Conservation (phyloP, 2,888 invertebrate genomes). For the Celastrina argiolus region DNA sequence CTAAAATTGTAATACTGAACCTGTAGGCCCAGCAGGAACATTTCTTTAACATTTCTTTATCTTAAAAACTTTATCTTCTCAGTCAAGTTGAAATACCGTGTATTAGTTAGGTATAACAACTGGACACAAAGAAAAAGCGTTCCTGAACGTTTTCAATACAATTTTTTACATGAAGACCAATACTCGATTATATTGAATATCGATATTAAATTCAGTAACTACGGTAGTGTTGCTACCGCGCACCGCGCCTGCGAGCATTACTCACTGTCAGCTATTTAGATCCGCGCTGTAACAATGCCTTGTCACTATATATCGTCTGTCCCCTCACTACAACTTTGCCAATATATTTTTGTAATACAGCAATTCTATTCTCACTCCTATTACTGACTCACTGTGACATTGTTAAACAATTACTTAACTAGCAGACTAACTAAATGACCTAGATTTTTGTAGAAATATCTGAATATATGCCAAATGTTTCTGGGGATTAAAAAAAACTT, state of each 20-base stretch:
- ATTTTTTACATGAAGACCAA: too few relatives aligned
- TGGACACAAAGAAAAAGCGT: too few relatives aligned
- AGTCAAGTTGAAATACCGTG: too few relatives aligned
- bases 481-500: neutral
- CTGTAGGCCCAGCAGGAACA: too few relatives aligned
- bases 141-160: too few relatives aligned
- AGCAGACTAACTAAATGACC: conserved; percentile 6
- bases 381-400: neutral
- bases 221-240: conserved; percentile 2
- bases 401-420: conserved; percentile 7
- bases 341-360: conserved; percentile 28
- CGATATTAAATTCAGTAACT: neutral
- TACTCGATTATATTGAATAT: neutral
- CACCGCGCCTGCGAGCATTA: conserved; percentile 29
- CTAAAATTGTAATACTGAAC: too few relatives aligned
- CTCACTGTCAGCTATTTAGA: conserved; percentile 32
- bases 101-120: too few relatives aligned
- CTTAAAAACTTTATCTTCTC: too few relatives aligned
- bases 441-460: conserved; percentile 12
- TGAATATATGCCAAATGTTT: conserved; percentile 13
- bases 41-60: too few relatives aligned
- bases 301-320: conserved; percentile 33
- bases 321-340: conserved; percentile 29
- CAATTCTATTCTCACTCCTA: conserved; percentile 13
- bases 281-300: conserved; percentile 29